phyloP scores from a whole-genome alignment of 2,113 vertebrate species.

The Egretta garzetta region DNA sequence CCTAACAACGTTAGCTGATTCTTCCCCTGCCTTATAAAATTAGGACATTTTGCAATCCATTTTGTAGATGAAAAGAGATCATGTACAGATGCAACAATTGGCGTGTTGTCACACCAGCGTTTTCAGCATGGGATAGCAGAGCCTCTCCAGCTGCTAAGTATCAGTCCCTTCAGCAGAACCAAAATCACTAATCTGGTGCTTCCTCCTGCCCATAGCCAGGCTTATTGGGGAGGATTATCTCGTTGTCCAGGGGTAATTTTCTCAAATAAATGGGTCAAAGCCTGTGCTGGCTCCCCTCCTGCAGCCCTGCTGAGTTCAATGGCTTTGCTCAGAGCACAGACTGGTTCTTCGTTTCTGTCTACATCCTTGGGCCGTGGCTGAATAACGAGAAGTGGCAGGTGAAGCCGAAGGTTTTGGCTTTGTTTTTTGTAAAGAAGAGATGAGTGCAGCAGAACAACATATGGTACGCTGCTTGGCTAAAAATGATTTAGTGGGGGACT shows the following conservation, averaged over 20 bases:
- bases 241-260: slow-evolving; percentile 60
- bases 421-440: slow-evolving; percentile 26
- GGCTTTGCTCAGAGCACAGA: slow-evolving; percentile 15
- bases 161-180: slow-evolving; percentile 33
- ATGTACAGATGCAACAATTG: slow-evolving; percentile 34
- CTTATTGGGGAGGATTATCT: slow-evolving; percentile 55
- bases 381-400: slow-evolving; percentile 66
- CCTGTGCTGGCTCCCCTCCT: slow-evolving; percentile 52
- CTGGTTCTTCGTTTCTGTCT: background rate
- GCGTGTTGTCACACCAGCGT: background rate
- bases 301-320: slow-evolving; percentile 48
- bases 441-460: slow-evolving; percentile 53
- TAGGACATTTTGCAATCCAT: background rate
- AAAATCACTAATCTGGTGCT: slow-evolving; percentile 39
- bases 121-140: slow-evolving; percentile 11
- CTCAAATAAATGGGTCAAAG: slow-evolving; percentile 62
- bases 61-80: background rate
- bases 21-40: slow-evolving; percentile 3
- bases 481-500: slow-evolving; percentile 39
- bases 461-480: slow-evolving; percentile 46
- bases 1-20: background rate
- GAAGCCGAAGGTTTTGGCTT: slow-evolving; percentile 62
- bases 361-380: background rate
- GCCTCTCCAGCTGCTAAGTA: slow-evolving; percentile 56
- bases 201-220: slow-evolving; percentile 9